Evolutionary conservation across 1,140 invertebrate species (phyloP), one percentile per base, ranked within the genome.

Genomic region (Drusus annulatus): DNA sequence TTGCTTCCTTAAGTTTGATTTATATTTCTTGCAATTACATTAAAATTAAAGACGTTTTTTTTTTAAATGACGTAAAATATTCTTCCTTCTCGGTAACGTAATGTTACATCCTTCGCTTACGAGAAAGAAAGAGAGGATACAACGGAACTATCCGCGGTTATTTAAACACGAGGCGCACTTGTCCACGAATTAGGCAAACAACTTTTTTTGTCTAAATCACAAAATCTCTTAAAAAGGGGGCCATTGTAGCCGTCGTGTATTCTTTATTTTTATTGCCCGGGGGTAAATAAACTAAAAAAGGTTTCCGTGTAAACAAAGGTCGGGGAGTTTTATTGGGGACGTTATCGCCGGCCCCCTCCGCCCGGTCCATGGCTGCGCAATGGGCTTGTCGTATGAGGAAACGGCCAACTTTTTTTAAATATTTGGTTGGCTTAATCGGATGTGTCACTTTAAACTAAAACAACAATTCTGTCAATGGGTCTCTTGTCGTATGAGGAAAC

Each of bases 231-330:
- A 17, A 60, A 75, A 31, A 16, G 54, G 52, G 19, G 52, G 25
- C 56, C 52, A 60, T 75, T 60, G 73, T 60, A n/a, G 73, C 56
- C 31, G 31, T 36, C 8, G 8, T 36, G 7, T 36, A 36, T 36
- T 56, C 52, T 58, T 75, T 28, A 58, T 75, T 75, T 36, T 58
- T 75, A 75, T 56, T 60, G 56, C 73, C 31, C 36, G n/a, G 52
- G 56, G 52, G 73, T 60, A 75, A 65, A 65, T 68, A 78, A 78
- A 78, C 28, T 31, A 78, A 65, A 78, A 65, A 52, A 78, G 62
- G 76, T 65, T 68, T 78, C 76, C 76, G 45, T 78, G 76, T 78
- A 65, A 78, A 78, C 76, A 78, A 50, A 62, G 76, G 36, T 51
- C 63, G 60, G 63, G 60, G 36, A 78, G 76, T 68, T 78, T 78